phyloP scores from a whole-genome alignment of 2,888 invertebrate species.

The Crossocerus cetratus region DNA sequence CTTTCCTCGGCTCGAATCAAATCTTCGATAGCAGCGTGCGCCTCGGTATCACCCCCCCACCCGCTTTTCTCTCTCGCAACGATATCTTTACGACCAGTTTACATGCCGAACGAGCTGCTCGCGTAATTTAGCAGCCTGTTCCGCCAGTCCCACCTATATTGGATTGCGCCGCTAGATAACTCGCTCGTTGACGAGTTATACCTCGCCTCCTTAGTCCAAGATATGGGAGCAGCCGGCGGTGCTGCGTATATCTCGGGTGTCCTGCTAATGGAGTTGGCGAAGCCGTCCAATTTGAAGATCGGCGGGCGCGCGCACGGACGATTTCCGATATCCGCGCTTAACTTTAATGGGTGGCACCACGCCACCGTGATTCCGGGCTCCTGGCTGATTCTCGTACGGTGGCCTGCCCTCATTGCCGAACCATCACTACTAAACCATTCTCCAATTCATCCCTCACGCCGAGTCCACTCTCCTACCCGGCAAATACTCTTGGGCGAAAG shows the following conservation, averaged over 20 bases:
- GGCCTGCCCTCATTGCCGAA: neutral
- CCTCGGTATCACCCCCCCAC: neutral
- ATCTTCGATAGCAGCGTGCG: neutral
- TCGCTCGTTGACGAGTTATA: neutral
- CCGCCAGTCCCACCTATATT: neutral
- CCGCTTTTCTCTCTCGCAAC: slow-evolving; percentile 18
- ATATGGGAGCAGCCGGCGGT: no score
- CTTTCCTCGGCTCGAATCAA: slow-evolving; percentile 9
- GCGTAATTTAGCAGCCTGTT: slow-evolving; percentile 33
- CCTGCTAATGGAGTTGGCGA: no score
- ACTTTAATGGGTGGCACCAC: neutral
- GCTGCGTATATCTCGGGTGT: no score
- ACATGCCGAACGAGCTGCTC: slow-evolving; percentile 37
- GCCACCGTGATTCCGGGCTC: neutral
- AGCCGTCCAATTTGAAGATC: no score
- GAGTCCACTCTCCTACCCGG: neutral
- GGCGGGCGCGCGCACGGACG: no score
- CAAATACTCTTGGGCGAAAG: slow-evolving; percentile 16
- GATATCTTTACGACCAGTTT: slow-evolving; percentile 49
- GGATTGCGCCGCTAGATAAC: neutral
- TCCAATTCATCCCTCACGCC: neutral
- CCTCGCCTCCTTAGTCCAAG: no score
- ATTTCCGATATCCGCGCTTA: neutral
- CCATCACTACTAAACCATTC: slow-evolving; percentile 3
- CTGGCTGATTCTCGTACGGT: neutral